A percentile compares a stretch with the other conserved stretches of the same genome.
These are phyloP conservation scores for Syrphus vitripennis DNA, from an alignment of 2,888 invertebrate species.

Conservation along the genomic window DNA sequence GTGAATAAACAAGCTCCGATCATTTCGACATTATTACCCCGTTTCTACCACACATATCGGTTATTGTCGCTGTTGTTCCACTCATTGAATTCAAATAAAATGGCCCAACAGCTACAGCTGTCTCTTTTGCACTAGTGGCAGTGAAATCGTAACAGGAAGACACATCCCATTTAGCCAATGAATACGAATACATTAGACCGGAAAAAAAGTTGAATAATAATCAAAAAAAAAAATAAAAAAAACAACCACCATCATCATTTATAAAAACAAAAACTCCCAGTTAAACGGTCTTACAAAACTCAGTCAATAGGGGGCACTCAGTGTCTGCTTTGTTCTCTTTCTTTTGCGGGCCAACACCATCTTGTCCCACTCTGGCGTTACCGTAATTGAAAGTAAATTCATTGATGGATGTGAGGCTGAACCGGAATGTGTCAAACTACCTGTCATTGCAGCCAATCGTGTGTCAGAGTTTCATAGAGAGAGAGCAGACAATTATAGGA, in stretches of 20 bases:
- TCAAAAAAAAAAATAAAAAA: not conserved
- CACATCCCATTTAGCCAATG: conserved; percentile 69
- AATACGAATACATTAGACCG: conserved; percentile 69
- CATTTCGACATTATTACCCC: conserved; percentile 50
- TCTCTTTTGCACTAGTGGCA: conserved; percentile 44
- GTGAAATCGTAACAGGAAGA: conserved; percentile 11
- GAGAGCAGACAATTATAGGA: conserved; percentile 45
- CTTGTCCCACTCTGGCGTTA: conserved; percentile 33
- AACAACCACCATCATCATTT: conserved; percentile 65
- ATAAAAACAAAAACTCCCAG: conserved; percentile 67
- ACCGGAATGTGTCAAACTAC: conserved; percentile 69
- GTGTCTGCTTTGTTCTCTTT: conserved; percentile 24
- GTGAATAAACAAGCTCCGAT: conserved; percentile 58
- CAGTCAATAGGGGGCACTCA: conserved; percentile 69
- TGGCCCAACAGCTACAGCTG: conserved; percentile 23
- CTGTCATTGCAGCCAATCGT: conserved; percentile 69
- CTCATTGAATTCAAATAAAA: conserved; percentile 57
- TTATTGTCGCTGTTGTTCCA: conserved; percentile 34
- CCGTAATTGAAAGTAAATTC: conserved; percentile 69
- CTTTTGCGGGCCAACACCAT: not conserved
- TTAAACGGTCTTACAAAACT: conserved; percentile 61
- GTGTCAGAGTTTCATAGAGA: conserved; percentile 35
- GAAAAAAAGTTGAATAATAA: too few relatives aligned
- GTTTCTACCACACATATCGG: conserved; percentile 40
- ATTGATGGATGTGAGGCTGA: conserved; percentile 71